phyloP scores from a whole-genome alignment of 2,888 invertebrate species.

The Chalcosyrphus nemorum region DNA sequence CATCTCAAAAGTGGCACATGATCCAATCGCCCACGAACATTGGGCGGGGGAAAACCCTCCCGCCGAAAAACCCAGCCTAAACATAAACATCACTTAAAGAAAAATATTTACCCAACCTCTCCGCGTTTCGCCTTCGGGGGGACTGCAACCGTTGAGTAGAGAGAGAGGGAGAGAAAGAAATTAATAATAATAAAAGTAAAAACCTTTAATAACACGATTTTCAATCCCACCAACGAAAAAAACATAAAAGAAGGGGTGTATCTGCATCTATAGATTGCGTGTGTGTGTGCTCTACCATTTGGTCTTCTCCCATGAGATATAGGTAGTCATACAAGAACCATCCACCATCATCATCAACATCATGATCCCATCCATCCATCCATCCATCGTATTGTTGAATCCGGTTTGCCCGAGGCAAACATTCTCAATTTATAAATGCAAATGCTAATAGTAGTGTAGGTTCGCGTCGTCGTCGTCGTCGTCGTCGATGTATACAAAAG shows the following conservation, averaged over 20 bases:
- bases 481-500: slow-evolving; percentile 14
- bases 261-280: slow-evolving; percentile 4
- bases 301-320: slow-evolving; percentile 25
- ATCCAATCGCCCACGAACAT: slow-evolving; percentile 19
- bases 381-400: slow-evolving; percentile 63
- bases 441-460: slow-evolving; percentile 64
- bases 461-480: too few species aligned
- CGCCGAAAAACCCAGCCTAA: background rate
- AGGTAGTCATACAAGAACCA: slow-evolving; percentile 13
- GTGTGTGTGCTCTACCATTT: slow-evolving; percentile 29
- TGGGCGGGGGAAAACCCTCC: background rate
- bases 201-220: slow-evolving; percentile 58
- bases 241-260: slow-evolving; percentile 56
- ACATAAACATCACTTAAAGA: slow-evolving; percentile 34
- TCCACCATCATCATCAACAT: slow-evolving; percentile 27
- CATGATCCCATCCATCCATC: slow-evolving; percentile 49
- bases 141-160: too few species aligned
- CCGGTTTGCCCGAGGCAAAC: slow-evolving; percentile 66
- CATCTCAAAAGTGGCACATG: background rate
- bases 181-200: slow-evolving; percentile 38
- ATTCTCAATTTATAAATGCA: slow-evolving; percentile 67
- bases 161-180: slow-evolving; percentile 17
- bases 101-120: slow-evolving; percentile 44
- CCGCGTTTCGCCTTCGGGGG: background rate
- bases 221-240: too few species aligned